Evolutionary conservation across 2,888 invertebrate genomes (phyloP).

Genomic region (Calliopum simillimum): DNA sequence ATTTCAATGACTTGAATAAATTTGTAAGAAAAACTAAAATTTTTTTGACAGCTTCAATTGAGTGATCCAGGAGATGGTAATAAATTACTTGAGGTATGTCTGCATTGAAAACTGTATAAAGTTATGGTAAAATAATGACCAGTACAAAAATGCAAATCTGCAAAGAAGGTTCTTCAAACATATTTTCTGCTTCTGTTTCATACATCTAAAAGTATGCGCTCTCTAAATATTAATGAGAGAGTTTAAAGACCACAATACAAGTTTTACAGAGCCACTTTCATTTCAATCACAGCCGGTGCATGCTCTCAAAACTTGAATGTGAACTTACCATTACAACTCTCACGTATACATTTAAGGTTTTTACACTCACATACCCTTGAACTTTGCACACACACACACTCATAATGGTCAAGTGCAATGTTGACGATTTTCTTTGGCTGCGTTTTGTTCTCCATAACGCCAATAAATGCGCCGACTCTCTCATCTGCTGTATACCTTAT

Average conservation of each 20-base stretch:
- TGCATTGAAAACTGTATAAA: no score
- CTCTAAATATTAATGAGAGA: not conserved
- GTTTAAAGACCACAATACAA: no score
- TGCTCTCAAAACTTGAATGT: not conserved
- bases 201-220: not conserved
- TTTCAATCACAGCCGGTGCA: no score
- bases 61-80: no score
- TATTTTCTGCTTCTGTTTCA: not conserved
- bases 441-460: not conserved
- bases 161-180: not conserved
- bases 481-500: constrained; percentile 40
- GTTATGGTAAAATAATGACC: no score
- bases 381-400: not conserved
- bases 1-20: no score
- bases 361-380: constrained; percentile 15
- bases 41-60: no score
- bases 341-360: not conserved
- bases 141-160: no score
- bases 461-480: constrained; percentile 39
- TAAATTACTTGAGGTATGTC: no score
- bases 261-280: no score
- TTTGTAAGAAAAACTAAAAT: no score
- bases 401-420: constrained; percentile 18
- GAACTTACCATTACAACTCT: not conserved
- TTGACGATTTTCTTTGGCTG: constrained; percentile 5